These are phyloP conservation scores for Acronicta alni DNA, from an alignment of 2,888 invertebrate species.

Conservation along the genomic window DNA sequence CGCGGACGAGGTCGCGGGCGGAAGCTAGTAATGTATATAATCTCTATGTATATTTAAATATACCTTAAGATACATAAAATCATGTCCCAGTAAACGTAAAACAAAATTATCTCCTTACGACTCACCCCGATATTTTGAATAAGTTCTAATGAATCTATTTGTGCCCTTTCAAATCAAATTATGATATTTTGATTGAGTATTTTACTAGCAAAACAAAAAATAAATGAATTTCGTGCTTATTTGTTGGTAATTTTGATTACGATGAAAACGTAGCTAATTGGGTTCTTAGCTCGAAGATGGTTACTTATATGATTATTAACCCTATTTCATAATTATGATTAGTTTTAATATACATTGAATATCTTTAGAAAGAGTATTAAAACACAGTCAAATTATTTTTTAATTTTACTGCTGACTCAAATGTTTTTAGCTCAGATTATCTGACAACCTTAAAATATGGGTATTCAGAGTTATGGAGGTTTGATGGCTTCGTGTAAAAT, in stretches of 20 bases:
- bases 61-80: conserved; percentile 11
- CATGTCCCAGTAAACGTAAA: not conserved
- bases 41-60: not conserved
- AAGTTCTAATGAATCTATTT: conserved; percentile 60
- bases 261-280: conserved; percentile 2
- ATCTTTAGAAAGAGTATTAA: too few species aligned
- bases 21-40: too few species aligned
- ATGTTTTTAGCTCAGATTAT: too few species aligned
- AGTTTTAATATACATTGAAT: too few species aligned
- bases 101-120: conserved; percentile 37
- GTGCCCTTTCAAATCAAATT: conserved; percentile 40
- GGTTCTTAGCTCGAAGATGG: not conserved
- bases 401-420: too few species aligned
- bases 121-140: conserved; percentile 57
- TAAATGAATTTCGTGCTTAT: conserved; percentile 2
- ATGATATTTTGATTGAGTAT: conserved; percentile 54
- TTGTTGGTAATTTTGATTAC: conserved; percentile 1
- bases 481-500: too few species aligned
- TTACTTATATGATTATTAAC: too few species aligned
- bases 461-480: too few species aligned
- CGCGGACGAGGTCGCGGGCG: too few species aligned
- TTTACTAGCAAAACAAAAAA: conserved; percentile 30
- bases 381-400: too few species aligned
- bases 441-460: too few species aligned
- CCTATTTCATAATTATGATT: too few species aligned